Conservation (phyloP, 2,797 vertebrate species). For the Catostomus latipinnis region DNA sequence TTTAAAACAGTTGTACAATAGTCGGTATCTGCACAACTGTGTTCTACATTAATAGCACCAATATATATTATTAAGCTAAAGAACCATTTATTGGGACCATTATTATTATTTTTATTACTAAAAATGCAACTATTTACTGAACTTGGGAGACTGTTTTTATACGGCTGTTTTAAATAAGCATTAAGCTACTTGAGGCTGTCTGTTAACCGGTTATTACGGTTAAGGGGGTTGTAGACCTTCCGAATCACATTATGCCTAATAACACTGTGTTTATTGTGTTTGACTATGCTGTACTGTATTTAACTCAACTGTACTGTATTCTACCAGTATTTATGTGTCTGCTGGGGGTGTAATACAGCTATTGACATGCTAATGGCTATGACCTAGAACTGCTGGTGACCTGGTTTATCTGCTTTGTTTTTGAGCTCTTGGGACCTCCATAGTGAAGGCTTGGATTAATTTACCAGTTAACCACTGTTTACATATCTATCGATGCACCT, state of each 20-base stretch:
- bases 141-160: no score
- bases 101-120: no score
- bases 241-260: not conserved
- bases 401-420: conserved; percentile 48
- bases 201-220: no score
- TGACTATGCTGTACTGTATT: conserved; percentile 18
- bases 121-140: no score
- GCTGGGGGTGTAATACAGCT: conserved; percentile 39
- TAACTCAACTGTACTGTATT: conserved; percentile 13
- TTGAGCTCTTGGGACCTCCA: conserved; percentile 25
- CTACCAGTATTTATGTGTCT: not conserved
- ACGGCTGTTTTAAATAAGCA: no score
- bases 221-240: not conserved
- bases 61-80: no score
- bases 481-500: conserved; percentile 11
- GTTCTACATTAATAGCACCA: no score
- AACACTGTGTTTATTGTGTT: not conserved
- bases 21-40: no score
- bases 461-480: conserved; percentile 18
- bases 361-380: conserved; percentile 57
- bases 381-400: conserved; percentile 53
- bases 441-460: conserved; percentile 42
- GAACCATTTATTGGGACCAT: no score
- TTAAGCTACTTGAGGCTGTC: no score
- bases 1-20: no score